These are phyloP conservation scores for Tubiluchus corallicola DNA, from an alignment of 2,888 invertebrate species.

Conservation along the genomic window DNA sequence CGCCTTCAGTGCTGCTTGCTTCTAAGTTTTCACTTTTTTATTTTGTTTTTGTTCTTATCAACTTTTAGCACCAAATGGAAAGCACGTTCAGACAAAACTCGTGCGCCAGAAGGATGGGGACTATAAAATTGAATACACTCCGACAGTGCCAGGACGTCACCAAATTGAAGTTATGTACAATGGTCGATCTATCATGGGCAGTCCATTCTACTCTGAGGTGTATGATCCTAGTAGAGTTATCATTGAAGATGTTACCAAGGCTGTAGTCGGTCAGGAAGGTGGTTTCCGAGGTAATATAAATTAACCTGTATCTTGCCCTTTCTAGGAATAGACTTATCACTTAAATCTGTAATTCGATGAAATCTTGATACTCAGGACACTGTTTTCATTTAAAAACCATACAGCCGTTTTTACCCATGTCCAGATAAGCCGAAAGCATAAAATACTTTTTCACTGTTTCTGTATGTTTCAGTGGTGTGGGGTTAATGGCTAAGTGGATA, in stretches of 20 bases:
- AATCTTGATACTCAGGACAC: too few relatives aligned
- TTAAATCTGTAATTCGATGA: too few relatives aligned
- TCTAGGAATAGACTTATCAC: too few relatives aligned
- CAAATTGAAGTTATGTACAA: conserved; percentile 45
- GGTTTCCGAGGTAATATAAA: conserved; percentile 11
- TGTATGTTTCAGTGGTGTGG: too few relatives aligned
- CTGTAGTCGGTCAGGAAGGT: conserved; percentile 8
- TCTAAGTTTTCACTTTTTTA: neutral
- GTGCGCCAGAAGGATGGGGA: conserved; percentile 91
- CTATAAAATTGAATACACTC: conserved; percentile 69
- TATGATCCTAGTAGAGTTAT: conserved; percentile 36
- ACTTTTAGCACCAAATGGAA: conserved; percentile 32
- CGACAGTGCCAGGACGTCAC: conserved; percentile 34
- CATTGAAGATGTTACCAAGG: conserved; percentile 6
- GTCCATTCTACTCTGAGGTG: conserved; percentile 47
- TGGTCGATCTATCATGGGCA: conserved; percentile 40
- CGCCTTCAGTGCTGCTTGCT: neutral
- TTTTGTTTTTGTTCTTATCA: conserved; percentile 5
- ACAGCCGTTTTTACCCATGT: too few relatives aligned
- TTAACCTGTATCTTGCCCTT: too few relatives aligned
- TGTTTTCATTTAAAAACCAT: too few relatives aligned
- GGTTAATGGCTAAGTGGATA: too few relatives aligned
- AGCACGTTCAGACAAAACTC: conserved; percentile 63
- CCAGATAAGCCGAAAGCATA: too few relatives aligned
- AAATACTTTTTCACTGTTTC: too few relatives aligned